These are phyloP conservation scores for Hipposideros larvatus DNA, from an alignment of 2,797 vertebrate species.

Conservation along the genomic window DNA sequence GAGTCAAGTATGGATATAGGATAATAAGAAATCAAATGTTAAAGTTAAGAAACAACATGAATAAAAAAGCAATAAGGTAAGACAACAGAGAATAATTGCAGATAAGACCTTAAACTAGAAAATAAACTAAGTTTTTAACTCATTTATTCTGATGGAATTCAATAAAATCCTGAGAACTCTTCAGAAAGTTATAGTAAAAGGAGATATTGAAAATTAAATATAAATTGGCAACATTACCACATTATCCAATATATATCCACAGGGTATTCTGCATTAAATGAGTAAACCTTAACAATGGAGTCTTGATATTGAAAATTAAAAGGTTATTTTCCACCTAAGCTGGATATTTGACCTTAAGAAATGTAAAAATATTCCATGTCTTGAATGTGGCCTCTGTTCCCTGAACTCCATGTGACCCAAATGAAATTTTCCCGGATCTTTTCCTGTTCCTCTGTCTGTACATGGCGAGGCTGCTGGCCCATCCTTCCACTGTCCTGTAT, in stretches of 20 bases:
- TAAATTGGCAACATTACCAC: not conserved
- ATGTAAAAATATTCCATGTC: not conserved
- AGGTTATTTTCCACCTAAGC: not conserved
- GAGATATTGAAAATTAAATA: conserved; percentile 6
- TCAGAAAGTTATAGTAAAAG: not conserved
- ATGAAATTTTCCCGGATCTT: not conserved
- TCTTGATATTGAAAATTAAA: not conserved
- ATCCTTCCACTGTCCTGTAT: not conserved
- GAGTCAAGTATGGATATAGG: not conserved
- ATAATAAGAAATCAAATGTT: not conserved
- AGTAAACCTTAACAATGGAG: not conserved
- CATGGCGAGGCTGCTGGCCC: not conserved
- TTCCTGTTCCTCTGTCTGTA: fast-evolving
- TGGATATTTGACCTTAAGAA: not conserved
- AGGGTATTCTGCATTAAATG: not conserved
- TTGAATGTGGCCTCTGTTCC: fast-evolving
- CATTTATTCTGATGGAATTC: conserved; percentile 23
- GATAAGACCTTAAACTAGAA: not conserved
- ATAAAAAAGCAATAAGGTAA: not conserved
- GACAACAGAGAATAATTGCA: not conserved
- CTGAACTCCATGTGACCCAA: not conserved
- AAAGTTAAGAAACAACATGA: not conserved
- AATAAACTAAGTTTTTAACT: not conserved
- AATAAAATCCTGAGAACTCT: not conserved
- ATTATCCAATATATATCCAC: not conserved